phyloP scores from a whole-genome alignment of 2,888 invertebrate genomes.

The Argyresthia albistria region DNA sequence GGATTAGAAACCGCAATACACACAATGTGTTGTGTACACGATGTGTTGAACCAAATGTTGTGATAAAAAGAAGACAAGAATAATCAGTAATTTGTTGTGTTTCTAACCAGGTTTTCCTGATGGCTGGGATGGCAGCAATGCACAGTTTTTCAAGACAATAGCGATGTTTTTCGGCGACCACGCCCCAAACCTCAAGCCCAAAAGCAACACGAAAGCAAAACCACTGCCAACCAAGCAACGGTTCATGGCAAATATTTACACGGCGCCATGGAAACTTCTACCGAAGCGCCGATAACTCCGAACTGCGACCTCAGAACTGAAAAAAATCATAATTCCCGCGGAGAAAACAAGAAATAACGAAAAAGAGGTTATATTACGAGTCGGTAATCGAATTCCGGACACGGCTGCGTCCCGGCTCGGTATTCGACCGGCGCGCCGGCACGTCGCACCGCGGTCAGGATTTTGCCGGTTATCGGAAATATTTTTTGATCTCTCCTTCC shows the following conservation, averaged over 20 bases:
- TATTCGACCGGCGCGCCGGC: conserved; percentile 26
- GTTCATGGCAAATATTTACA: conserved; percentile 59
- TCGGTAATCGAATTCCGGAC: conserved; percentile 56
- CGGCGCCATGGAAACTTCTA: conserved; percentile 45
- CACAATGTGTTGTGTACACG: background rate
- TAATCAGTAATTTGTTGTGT: too few relatives aligned
- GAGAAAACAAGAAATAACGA: conserved; percentile 20
- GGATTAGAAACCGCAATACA: background rate
- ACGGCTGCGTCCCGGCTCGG: conserved; percentile 31
- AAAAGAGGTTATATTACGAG: conserved; percentile 32
- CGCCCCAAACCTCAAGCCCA: conserved; percentile 35
- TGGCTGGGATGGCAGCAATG: background rate
- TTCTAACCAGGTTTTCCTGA: too few relatives aligned
- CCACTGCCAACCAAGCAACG: conserved; percentile 37
- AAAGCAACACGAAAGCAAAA: conserved; percentile 27
- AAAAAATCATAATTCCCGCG: conserved; percentile 30
- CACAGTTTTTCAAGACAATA: background rate
- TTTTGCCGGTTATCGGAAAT: conserved; percentile 51
- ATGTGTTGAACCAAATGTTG: too few relatives aligned
- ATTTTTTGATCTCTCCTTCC: conserved; percentile 52
- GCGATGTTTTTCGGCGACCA: conserved; percentile 37
- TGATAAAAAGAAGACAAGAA: background rate
- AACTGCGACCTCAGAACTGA: conserved; percentile 33
- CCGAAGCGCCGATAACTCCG: conserved; percentile 43
- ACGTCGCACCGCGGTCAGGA: conserved; percentile 51